Evolutionary conservation across 1,140 invertebrate species (phyloP).

Genomic region (Neodiprion virginianus): DNA sequence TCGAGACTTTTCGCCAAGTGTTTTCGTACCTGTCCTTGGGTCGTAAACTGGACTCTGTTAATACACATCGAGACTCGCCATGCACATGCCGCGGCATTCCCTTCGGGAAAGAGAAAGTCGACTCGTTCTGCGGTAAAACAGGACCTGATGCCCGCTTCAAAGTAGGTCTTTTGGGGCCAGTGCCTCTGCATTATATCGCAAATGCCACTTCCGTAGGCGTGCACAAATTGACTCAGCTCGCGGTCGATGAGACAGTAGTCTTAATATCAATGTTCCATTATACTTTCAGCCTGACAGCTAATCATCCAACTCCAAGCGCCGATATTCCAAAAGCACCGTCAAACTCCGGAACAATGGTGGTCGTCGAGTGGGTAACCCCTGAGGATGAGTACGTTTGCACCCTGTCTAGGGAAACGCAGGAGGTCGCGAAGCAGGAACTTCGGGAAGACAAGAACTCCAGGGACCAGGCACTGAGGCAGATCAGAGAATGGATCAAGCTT

Average conservation of each 20-base stretch:
- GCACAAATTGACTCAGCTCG: too few species aligned
- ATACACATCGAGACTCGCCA: too few species aligned
- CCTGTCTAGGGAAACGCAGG: conserved; percentile 67
- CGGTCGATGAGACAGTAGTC: too few species aligned
- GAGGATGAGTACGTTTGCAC: conserved; percentile 69
- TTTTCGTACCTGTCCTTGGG: too few species aligned
- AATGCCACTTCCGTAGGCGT: too few species aligned
- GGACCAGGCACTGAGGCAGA: conserved; percentile 70
- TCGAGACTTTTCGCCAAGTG: too few species aligned
- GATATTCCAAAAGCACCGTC: too few species aligned
- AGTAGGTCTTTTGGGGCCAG: neutral
- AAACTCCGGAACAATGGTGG: conserved; percentile 37
- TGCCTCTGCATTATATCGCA: neutral
- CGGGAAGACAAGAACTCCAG: conserved; percentile 72
- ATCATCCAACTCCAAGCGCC: too few species aligned
- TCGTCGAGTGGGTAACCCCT: conserved; percentile 60
- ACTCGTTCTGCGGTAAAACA: neutral
- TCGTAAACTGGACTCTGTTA: too few species aligned
- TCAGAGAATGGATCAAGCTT: conserved; percentile 75
- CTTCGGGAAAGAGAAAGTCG: neutral
- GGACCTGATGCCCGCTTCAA: neutral
- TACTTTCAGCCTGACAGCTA: too few species aligned
- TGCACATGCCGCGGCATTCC: too few species aligned
- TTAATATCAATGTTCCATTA: too few species aligned
- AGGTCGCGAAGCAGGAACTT: conserved; percentile 72